A percentile compares a stretch with the other conserved stretches of the same genome.
Conservation (phyloP, 1,140 invertebrate species). For the Metaphire vulgaris region DNA sequence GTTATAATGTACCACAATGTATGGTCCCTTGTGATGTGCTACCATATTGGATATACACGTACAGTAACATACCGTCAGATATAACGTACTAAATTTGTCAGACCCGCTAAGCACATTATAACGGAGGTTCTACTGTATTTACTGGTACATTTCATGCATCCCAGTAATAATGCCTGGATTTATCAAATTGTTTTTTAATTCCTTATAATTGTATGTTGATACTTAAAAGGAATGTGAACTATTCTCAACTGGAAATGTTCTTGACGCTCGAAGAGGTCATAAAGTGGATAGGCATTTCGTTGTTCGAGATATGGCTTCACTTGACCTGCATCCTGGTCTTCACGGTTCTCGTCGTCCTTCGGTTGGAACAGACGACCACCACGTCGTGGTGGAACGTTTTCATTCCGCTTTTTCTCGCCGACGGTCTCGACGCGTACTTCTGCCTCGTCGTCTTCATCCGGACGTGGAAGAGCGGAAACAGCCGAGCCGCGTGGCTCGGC, state of each 20-base stretch:
- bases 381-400: slow-evolving; percentile 70
- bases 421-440: slow-evolving; percentile 87
- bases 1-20: too few species aligned
- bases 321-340: slow-evolving; percentile 74
- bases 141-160: too few species aligned
- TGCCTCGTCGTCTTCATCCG: slow-evolving; percentile 87
- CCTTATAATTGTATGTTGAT: neutral
- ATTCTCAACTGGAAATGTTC: slow-evolving; percentile 67
- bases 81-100: too few species aligned
- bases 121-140: too few species aligned
- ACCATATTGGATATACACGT: too few species aligned
- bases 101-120: too few species aligned
- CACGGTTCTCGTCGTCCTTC: slow-evolving; percentile 69
- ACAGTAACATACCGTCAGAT: too few species aligned
- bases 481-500: slow-evolving; percentile 62
- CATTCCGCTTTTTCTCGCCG: slow-evolving; percentile 79
- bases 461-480: slow-evolving; percentile 68
- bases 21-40: too few species aligned
- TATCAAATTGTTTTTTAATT: neutral
- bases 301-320: slow-evolving; percentile 88
- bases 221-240: neutral
- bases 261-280: slow-evolving; percentile 80
- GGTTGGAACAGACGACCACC: slow-evolving; percentile 47
- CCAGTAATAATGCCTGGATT: neutral
- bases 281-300: slow-evolving; percentile 83